Conservation (phyloP, 2,797 vertebrate genomes). For the Sebastes diaconus region DNA sequence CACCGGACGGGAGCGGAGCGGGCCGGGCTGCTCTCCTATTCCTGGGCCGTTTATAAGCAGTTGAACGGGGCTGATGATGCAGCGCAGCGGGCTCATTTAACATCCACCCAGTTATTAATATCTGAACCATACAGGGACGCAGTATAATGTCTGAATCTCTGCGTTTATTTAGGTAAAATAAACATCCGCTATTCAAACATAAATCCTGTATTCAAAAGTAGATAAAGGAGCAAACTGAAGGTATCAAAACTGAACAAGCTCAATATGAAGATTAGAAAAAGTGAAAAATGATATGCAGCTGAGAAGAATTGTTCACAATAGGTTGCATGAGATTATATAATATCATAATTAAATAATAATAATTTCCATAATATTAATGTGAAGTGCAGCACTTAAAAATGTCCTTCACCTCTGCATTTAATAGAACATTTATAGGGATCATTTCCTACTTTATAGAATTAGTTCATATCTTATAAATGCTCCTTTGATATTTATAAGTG, state of each 20-base stretch:
- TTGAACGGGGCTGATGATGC: background rate
- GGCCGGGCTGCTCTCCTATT: slow-evolving; percentile 32
- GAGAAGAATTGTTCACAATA: background rate
- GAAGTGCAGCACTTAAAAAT: background rate
- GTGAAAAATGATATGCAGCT: background rate
- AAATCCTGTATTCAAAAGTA: too few species aligned
- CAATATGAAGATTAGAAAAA: background rate
- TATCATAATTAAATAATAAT: too few species aligned
- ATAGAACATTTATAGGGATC: background rate
- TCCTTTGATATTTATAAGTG: background rate
- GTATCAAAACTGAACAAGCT: background rate
- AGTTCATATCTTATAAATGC: too few species aligned
- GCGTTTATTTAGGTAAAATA: background rate
- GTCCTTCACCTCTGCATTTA: background rate
- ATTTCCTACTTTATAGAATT: background rate
- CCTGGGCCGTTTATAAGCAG: slow-evolving; percentile 49
- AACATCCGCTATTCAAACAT: background rate
- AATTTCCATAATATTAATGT: background rate
- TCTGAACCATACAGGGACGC: background rate
- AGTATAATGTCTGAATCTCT: background rate
- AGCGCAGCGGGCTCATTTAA: background rate
- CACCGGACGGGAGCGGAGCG: slow-evolving; percentile 34
- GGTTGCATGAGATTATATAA: background rate
- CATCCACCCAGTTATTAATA: background rate
- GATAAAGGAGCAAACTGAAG: background rate